phyloP scores from a whole-genome alignment of 2,888 invertebrate species.

The Stictocephala bisonia region DNA sequence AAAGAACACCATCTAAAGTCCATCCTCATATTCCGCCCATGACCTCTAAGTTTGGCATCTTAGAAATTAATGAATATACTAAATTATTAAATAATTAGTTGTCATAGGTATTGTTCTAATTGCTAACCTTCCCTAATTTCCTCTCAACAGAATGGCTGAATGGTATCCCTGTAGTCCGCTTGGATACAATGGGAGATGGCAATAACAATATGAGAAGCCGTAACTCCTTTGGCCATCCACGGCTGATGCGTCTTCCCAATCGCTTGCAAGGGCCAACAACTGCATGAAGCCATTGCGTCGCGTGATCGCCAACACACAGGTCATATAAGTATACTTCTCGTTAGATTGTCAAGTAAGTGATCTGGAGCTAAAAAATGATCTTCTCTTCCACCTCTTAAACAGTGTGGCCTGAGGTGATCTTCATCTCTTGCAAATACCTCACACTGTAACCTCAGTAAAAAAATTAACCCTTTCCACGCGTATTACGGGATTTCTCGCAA shows the following conservation, averaged over 20 bases:
- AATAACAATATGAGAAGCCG: slow-evolving; percentile 66
- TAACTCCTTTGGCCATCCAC: slow-evolving; percentile 69
- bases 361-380: no score
- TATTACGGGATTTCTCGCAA: no score
- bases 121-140: neutral
- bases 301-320: slow-evolving; percentile 66
- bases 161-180: slow-evolving; percentile 69
- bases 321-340: slow-evolving; percentile 68
- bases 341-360: slow-evolving; percentile 70
- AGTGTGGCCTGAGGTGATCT: no score
- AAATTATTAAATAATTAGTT: neutral
- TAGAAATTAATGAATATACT: no score
- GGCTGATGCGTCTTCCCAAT: slow-evolving; percentile 69
- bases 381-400: no score
- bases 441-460: no score
- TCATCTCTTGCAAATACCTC: no score
- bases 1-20: no score
- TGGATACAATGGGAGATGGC: slow-evolving; percentile 66
- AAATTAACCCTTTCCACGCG: no score
- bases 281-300: slow-evolving; percentile 66
- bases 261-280: slow-evolving; percentile 66
- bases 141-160: slow-evolving; percentile 66
- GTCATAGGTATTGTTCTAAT: neutral
- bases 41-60: no score
- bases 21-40: no score